Percentiles rank a stretch among this genome's conserved stretches.
Conservation (phyloP, 2,888 invertebrate genomes). For the Limenitis arthemis region DNA sequence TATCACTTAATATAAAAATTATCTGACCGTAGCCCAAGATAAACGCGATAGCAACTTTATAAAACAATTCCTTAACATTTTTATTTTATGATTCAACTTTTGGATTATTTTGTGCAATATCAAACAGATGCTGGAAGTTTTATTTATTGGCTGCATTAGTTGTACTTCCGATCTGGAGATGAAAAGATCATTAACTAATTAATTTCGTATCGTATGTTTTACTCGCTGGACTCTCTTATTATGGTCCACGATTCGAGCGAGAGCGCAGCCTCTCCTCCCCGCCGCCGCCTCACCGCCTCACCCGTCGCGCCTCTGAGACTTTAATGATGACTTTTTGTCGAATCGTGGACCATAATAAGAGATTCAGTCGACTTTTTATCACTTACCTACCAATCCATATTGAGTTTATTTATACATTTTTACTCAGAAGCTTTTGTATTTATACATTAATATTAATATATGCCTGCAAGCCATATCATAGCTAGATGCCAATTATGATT, state of each 20-base stretch:
- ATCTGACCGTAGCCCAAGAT: no score
- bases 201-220: background rate
- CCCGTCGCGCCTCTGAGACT: constrained; percentile 62
- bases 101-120: no score
- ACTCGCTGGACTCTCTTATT: constrained; percentile 34
- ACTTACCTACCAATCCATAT: constrained; percentile 57
- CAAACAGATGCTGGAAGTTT: no score
- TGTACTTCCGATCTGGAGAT: background rate
- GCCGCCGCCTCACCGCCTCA: constrained; percentile 50
- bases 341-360: no score
- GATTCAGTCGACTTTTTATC: constrained; percentile 63
- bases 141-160: no score
- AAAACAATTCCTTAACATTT: no score
- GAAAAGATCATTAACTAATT: background rate
- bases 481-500: constrained; percentile 22
- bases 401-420: constrained; percentile 50
- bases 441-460: constrained; percentile 28
- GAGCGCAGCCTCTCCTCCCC: constrained; percentile 50
- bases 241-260: constrained; percentile 39
- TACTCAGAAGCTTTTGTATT: constrained; percentile 42
- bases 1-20: no score
- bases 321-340: constrained; percentile 70
- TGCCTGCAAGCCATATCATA: constrained; percentile 20
- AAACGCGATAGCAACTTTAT: no score
- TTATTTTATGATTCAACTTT: no score